A percentile compares a stretch with the other conserved stretches of the same genome.
These are phyloP conservation scores for Pseudomyrmex sp. DNA, from an alignment of 1,140 invertebrate genomes.

Conservation along the genomic window DNA sequence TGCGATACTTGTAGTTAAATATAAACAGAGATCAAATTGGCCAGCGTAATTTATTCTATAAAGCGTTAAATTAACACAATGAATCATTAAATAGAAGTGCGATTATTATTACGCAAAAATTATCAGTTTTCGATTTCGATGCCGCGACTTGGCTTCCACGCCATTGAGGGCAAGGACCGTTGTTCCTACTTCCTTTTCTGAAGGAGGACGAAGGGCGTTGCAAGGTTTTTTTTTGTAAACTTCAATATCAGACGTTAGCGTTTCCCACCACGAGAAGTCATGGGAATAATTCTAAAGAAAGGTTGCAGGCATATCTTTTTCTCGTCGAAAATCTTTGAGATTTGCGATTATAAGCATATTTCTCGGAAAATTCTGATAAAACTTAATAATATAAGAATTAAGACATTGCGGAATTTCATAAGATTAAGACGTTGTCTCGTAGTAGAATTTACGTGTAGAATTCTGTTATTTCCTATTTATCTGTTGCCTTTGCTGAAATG, in stretches of 20 bases:
- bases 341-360: constrained; percentile 68
- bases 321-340: constrained; percentile 73
- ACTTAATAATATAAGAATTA: too few relatives aligned
- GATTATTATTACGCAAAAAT: constrained; percentile 34
- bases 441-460: neutral
- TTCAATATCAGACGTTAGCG: constrained; percentile 83
- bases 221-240: constrained; percentile 80
- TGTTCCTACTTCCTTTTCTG: constrained; percentile 78
- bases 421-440: too few relatives aligned
- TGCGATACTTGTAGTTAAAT: constrained; percentile 41
- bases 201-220: constrained; percentile 71
- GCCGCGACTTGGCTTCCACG: constrained; percentile 54
- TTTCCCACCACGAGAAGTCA: constrained; percentile 83
- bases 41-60: constrained; percentile 50
- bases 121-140: neutral
- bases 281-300: constrained; percentile 66
- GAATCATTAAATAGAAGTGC: constrained; percentile 41
- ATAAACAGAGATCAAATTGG: constrained; percentile 48
- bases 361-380: constrained; percentile 29
- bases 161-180: constrained; percentile 79
- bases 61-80: constrained; percentile 37
- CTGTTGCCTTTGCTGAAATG: neutral
- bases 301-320: constrained; percentile 36
- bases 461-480: neutral
- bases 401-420: too few relatives aligned